Percentiles rank a stretch among this genome's conserved stretches.
Evolutionary conservation across 1,140 invertebrate genomes (phyloP).

Genomic region (Plutomurus gul): DNA sequence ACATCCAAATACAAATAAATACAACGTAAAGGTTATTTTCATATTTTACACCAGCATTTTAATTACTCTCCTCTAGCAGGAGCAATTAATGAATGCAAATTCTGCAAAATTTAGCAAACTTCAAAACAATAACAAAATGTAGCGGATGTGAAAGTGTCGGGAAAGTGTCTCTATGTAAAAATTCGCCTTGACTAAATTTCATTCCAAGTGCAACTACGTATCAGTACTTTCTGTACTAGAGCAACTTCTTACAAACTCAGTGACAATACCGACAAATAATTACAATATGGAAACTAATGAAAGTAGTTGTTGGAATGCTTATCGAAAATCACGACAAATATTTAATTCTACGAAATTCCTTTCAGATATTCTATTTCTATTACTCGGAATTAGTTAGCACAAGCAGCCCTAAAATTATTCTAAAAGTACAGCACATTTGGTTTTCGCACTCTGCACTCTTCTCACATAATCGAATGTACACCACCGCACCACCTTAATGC

Average conservation of each 20-base stretch:
- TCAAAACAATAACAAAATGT: neutral
- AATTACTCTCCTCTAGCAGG: no score
- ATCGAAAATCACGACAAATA: neutral
- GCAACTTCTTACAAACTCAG: neutral
- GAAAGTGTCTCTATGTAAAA: no score
- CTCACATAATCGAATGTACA: neutral
- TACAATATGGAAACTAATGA: neutral
- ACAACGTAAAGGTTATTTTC: no score
- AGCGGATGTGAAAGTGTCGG: neutral
- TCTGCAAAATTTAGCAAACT: no score
- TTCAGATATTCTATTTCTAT: neutral
- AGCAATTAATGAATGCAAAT: no score
- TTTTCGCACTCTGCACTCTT: neutral
- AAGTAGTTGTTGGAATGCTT: neutral
- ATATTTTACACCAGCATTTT: no score
- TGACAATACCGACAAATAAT: constrained; percentile 3
- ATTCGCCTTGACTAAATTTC: neutral
- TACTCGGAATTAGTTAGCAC: neutral
- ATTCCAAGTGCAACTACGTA: constrained; percentile 1
- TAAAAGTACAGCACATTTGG: neutral
- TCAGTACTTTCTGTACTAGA: neutral
- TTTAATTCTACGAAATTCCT: neutral
- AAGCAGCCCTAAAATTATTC: neutral
- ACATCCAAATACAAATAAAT: no score
- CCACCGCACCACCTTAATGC: no score